phyloP scores from a whole-genome alignment of 2,113 vertebrate species.

The Neolamprologus falcicula region DNA sequence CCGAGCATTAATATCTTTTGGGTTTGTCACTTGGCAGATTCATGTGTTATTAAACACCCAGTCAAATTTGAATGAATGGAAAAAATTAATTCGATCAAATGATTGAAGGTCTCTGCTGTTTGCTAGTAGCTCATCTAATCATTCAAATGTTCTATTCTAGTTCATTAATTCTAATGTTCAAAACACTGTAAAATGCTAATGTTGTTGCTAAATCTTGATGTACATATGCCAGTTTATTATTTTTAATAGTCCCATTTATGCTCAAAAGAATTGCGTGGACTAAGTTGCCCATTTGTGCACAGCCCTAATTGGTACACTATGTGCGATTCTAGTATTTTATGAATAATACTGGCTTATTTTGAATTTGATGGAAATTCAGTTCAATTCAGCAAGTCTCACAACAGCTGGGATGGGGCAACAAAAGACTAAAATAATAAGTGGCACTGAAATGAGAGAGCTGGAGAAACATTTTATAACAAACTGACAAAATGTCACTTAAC shows the following conservation, averaged over 20 bases:
- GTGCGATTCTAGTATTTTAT: background rate
- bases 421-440: background rate
- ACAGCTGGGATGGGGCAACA: background rate
- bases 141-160: background rate
- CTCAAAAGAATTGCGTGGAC: fast-evolving
- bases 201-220: background rate
- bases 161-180: background rate
- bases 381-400: background rate
- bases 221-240: background rate
- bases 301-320: background rate
- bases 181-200: background rate
- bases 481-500: background rate
- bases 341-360: background rate
- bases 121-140: background rate
- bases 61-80: background rate
- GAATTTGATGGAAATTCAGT: background rate
- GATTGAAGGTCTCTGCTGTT: background rate
- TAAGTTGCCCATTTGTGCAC: background rate
- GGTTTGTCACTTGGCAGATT: background rate
- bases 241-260: background rate
- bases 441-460: background rate
- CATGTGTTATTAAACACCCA: background rate
- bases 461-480: background rate
- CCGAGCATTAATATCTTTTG: background rate
- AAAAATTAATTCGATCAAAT: fast-evolving